Base-by-base conservation (phyloP, 2,113 vertebrate species). In the Phylloscopus trochiloides region DNA sequence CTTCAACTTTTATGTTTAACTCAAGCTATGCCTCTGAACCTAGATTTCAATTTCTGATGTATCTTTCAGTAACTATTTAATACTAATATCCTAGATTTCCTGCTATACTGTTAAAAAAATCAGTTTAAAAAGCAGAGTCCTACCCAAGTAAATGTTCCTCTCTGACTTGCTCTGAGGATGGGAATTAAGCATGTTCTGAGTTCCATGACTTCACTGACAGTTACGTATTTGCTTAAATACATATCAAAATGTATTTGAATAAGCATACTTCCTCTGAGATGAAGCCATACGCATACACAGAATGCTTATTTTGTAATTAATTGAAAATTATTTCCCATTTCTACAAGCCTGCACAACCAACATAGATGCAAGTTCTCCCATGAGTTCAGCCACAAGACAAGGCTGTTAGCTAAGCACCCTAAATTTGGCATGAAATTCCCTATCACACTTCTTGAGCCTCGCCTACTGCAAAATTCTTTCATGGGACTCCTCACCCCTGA, bases 301-400 rank as follows among this genome's bases (percentile, higher is more conserved):
- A 93, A 79, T 70, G 51, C 58, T 93, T 94, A 76, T 65, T 97
- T 77, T 83, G 93, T 74, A 92, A 80, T 90, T 36, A 80, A 88
- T 62, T 83, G 38, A 76, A 88, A 90, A 93, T 85, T 62, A 73
- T 58, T 85, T 54, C 66, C 72, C 5, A 45, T 79, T 93, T 79
- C 81, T 94, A 45, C 31, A 85, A 42, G 54, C 22, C 70, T 73
- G 34, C 50, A 77, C 77, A 93, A 66, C 28, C 36, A 66, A 76
- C 26, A 62, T 1, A 55, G 42, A 76, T 73, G 72, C 2, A 8
- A 8, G 21, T 31, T 85, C 42, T 88, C 78, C 42, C 17, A 0
- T 0, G 1, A 50, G 8, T 42, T 66, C 10, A 42, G 19, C 8
- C 31, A 52, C 29, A 78, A 95, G 66, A 70, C 25, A 5, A 75